Evolutionary conservation across 2,888 invertebrate genomes (phyloP), one percentile per base, ranked within the genome.

Genomic region (Leucophenga montana): DNA sequence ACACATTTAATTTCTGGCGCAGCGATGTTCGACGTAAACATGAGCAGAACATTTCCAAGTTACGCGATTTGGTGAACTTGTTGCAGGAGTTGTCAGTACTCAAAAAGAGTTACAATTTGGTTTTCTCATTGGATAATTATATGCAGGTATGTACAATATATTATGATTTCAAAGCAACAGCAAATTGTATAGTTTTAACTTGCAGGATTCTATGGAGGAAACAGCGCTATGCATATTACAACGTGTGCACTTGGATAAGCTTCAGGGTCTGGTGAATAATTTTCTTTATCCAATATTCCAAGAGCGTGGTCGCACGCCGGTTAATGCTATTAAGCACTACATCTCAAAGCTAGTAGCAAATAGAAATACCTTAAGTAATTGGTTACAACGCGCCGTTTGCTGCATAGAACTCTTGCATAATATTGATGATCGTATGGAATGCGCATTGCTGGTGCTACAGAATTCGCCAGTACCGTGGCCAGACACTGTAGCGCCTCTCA

Each of bases 401-500:
- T 86, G 85, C 13, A 86, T 89, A 31, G 83, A 86, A 22, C 68
- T 89, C 14, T 72, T 89, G 5, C 87, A 88, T 64, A 88, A 86
- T 67, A 88, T 89, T 69, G 87, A 89, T 64, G 86, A 85, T 56
- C 88, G 88, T n/a, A 70, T 89, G 31, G 82, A 86, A 66, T 83
- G 85, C 54, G 86, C 88, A 0, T 72, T 89, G 39, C 75, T 83
- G 1, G 86, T 89, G 11, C 75, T 89, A 4, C 86, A 88, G 79
- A 81, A 84, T 14, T 82, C 89, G 0, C 86, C 88, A 5, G 88
- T 89, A 0, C 89, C 89, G 0, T 89, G 89, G 89, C 85, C 88
- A 0, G 86, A 87, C 0, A 73, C 78, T 0, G 72, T 88, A 0
- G 74, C 78, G 0, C 84, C 88, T 0, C 77, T 89, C 0, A 77